phyloP scores from a whole-genome alignment of 2,113 vertebrate genomes.

The Elephas maximus region DNA sequence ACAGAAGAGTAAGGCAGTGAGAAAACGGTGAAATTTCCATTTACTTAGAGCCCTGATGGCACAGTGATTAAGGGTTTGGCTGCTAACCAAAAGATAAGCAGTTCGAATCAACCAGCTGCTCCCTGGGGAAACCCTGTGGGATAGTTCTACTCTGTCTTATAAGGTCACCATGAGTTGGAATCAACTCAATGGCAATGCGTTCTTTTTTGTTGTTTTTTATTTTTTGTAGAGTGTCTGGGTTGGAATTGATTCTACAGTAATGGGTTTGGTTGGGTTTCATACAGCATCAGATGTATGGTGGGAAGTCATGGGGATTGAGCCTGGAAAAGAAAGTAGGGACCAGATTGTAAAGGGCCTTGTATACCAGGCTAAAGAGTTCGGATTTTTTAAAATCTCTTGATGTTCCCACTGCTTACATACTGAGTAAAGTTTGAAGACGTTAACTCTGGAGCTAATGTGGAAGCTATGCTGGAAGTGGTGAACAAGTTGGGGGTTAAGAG shows the following conservation, averaged over 20 bases:
- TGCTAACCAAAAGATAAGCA: too few relatives aligned
- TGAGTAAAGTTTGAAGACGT: neutral
- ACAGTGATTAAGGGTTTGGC: too few relatives aligned
- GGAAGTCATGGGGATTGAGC: neutral
- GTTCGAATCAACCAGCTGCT: too few relatives aligned
- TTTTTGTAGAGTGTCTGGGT: too few relatives aligned
- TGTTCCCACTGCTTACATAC: neutral
- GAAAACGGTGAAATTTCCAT: neutral
- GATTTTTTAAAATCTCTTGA: slow-evolving; percentile 12
- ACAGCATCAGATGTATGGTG: neutral
- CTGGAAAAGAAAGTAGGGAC: neutral
- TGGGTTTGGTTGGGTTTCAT: too few relatives aligned
- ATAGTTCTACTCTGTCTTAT: too few relatives aligned
- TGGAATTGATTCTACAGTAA: too few relatives aligned
- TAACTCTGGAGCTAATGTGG: neutral
- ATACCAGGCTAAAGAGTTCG: neutral
- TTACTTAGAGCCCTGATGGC: neutral
- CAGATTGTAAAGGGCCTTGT: neutral
- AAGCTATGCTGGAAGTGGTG: neutral
- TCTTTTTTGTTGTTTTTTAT: too few relatives aligned
- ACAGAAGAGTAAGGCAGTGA: neutral
- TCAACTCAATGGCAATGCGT: too few relatives aligned
- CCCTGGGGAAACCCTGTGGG: too few relatives aligned
- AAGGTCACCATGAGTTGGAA: too few relatives aligned
- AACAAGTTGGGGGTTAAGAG: neutral